Base-by-base conservation (phyloP, 2,113 vertebrate genomes). In the Oriolus oriolus region DNA sequence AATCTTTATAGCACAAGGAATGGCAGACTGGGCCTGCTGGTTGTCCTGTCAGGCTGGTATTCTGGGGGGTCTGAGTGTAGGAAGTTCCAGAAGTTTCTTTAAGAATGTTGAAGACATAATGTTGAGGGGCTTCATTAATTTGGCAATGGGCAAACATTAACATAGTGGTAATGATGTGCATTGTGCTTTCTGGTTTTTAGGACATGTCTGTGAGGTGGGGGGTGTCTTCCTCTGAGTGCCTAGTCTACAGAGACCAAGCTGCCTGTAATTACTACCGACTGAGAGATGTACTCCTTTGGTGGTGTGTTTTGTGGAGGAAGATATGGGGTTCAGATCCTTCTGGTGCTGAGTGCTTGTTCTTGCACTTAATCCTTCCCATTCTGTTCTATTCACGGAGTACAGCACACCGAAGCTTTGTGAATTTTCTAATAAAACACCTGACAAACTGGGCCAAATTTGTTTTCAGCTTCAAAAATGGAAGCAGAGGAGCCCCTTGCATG, bases 391-490 rank as follows among this genome's bases (percentile, higher is more conserved):
- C 78, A 41, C 0, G 0, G 81, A 84, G 71, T 63, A 41, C 10
- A 92, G 75, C 64, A 60, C 1, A 1, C 76, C 60, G 60, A 91
- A 56, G 79, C 76, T 90, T 90, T 93, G 60, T 84, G 82, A 44
- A 33, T 88, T 90, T 93, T 71, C 60, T 84, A 49, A 88, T 41
- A 13, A 82, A 87, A 81, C 69, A 75, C 56, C 60, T 45, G n/a
- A 91, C 22, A 90, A 74, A 84, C 57, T 82, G 88, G 88, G 95
- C 88, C 92, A 92, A 84, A 93, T 84, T 92, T 90, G 64, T 89
- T 71, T 64, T 92, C 69, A 60, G 76, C 90, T 95, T 92, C 95
- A 57, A 35, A 71, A 75, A 37, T 10, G 37, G 85, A 93, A 96
- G 80, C 79, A 69, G 73, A 61, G 87, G 57, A 81, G 66, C 86